These are phyloP conservation scores for Steinernema scapterisci DNA, from an alignment of 2,888 invertebrate genomes.

Conservation along the genomic window DNA sequence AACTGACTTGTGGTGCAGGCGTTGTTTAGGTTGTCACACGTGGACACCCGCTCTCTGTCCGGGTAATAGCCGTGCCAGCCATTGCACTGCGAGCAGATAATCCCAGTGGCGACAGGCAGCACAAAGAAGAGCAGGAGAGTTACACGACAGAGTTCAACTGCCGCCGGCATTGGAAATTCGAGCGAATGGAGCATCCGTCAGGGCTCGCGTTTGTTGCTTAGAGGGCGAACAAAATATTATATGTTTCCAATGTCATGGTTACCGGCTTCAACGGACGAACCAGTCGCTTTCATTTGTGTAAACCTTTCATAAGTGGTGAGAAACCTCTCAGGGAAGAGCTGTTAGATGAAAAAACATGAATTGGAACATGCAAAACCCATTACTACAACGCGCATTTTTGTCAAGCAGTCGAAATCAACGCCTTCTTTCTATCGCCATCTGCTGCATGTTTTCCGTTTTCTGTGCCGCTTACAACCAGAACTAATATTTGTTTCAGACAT, in stretches of 20 bases:
- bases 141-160: not conserved
- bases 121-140: not conserved
- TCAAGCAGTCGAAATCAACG: too few species aligned
- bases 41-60: slow-evolving; percentile 18
- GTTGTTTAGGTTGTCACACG: slow-evolving; percentile 42
- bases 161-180: not conserved
- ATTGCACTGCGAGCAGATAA: slow-evolving; percentile 38
- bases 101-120: not conserved
- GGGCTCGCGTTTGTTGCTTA: not conserved
- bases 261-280: not conserved
- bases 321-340: too few species aligned
- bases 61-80: slow-evolving; percentile 41
- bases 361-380: too few species aligned
- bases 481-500: too few species aligned
- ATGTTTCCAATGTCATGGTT: slow-evolving; percentile 14
- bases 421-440: too few species aligned
- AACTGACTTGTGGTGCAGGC: slow-evolving; percentile 38
- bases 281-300: too few species aligned
- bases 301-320: too few species aligned
- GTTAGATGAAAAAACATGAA: too few species aligned
- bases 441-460: too few species aligned
- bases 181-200: not conserved
- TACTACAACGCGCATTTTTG: too few species aligned
- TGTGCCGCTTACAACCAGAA: too few species aligned
- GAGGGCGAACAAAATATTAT: not conserved